Percentiles rank a stretch among this genome's conserved stretches.
Evolutionary conservation across 2,888 invertebrate genomes (phyloP).

Genomic region (Atethmia centrago): DNA sequence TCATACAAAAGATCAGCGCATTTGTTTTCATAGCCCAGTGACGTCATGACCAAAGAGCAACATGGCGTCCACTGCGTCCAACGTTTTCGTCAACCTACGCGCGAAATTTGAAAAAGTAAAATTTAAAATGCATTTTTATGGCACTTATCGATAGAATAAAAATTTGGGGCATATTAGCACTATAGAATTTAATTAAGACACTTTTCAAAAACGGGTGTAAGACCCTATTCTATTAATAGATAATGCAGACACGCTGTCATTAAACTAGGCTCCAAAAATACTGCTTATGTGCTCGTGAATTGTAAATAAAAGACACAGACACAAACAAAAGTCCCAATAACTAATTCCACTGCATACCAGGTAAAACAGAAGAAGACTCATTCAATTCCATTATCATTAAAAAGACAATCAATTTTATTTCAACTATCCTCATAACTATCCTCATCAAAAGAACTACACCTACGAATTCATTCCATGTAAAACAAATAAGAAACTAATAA

Average conservation of each 20-base stretch:
- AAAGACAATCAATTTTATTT: not conserved
- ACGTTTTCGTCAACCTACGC: no score
- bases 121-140: no score
- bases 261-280: not conserved
- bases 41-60: no score
- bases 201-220: no score
- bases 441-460: not conserved
- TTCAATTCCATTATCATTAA: not conserved
- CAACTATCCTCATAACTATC: not conserved
- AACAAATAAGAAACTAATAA: conserved; percentile 41
- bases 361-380: not conserved
- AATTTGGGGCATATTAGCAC: no score
- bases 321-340: not conserved
- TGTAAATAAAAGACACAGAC: not conserved
- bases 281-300: no score
- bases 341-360: not conserved
- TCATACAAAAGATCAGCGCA: no score
- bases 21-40: no score
- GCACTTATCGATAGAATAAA: no score
- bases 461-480: conserved; percentile 4
- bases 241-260: not conserved
- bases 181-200: no score
- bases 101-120: no score
- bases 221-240: not conserved
- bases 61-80: no score